Conservation (phyloP, 2,797 vertebrate species). For the Sarcophilus harrisii region DNA sequence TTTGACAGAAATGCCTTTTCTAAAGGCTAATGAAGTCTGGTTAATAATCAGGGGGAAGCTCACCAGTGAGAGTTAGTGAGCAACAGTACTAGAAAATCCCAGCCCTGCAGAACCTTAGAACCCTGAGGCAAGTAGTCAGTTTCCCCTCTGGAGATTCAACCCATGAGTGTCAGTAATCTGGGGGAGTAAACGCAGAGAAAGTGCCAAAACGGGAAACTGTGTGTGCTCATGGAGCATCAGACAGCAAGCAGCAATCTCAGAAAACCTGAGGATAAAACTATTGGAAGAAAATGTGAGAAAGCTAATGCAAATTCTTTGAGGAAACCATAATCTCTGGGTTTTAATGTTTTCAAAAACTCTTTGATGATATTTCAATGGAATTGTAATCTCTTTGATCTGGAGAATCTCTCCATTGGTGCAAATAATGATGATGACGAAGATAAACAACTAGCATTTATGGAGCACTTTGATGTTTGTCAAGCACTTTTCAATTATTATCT, state of each 20-base stretch:
- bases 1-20: not conserved
- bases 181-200: not conserved
- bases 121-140: not conserved
- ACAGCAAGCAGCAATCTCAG: not conserved
- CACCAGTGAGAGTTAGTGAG: too few species aligned
- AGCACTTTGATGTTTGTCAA: not conserved
- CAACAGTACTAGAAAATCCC: not conserved
- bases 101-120: not conserved
- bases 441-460: not conserved
- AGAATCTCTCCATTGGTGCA: not conserved
- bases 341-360: not conserved
- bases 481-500: not conserved
- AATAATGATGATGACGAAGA: not conserved
- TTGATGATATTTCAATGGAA: not conserved
- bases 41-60: not conserved
- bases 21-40: not conserved
- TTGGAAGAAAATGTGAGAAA: not conserved
- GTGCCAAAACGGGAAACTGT: not conserved
- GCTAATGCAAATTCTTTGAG: not conserved
- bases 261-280: not conserved
- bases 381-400: not conserved
- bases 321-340: not conserved
- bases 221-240: not conserved
- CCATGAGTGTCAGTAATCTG: not conserved
- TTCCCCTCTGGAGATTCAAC: not conserved